Evolutionary conservation across 1,140 invertebrate genomes (phyloP).

Genomic region (Procambarus clarkii): DNA sequence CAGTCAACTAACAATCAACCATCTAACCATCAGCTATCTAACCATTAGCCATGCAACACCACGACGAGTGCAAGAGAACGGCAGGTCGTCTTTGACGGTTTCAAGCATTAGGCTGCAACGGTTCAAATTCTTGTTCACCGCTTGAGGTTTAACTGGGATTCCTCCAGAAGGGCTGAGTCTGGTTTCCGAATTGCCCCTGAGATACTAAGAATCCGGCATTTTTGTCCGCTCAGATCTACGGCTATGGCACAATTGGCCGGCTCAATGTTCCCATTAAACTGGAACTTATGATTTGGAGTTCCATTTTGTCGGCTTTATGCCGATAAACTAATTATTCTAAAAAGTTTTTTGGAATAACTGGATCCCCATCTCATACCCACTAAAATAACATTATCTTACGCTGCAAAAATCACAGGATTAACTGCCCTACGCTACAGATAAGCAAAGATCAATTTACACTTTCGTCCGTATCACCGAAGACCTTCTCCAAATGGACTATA

Average conservation of each 20-base stretch:
- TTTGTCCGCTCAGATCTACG: conserved; percentile 49
- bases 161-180: conserved; percentile 31
- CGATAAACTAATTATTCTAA: conserved; percentile 47
- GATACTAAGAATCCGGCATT: conserved; percentile 41
- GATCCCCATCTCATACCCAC: conserved; percentile 7
- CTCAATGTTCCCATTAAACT: conserved; percentile 44
- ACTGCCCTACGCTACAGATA: neutral
- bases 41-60: no score
- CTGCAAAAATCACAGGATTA: neutral
- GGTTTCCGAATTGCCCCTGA: conserved; percentile 44
- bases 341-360: neutral
- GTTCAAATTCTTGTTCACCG: conserved; percentile 17
- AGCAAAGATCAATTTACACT: neutral
- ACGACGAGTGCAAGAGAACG: no score
- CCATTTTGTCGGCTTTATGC: conserved; percentile 46
- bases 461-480: neutral
- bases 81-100: neutral
- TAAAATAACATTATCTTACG: neutral
- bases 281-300: conserved; percentile 50
- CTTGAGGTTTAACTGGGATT: conserved; percentile 30
- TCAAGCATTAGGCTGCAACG: neutral
- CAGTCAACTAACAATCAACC: no score
- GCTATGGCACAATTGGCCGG: conserved; percentile 55
- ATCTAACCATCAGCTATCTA: no score
- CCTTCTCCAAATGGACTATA: no score